These are phyloP conservation scores for Drosophila ohnishii DNA, from an alignment of 1,140 invertebrate species.

Conservation along the genomic window DNA sequence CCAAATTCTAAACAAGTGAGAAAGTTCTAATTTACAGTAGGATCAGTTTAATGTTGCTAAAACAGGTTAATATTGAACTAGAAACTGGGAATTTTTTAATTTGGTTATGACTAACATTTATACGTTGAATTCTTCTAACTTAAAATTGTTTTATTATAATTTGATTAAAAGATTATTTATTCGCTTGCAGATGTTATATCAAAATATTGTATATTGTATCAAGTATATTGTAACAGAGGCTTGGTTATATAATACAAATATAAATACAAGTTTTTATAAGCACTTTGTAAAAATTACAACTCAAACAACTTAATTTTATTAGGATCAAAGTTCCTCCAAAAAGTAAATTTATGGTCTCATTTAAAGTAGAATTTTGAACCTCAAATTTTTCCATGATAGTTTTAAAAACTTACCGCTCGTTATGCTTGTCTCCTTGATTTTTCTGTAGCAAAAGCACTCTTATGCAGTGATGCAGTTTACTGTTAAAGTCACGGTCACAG, in stretches of 20 bases:
- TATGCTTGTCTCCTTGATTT: neutral
- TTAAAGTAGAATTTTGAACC: too few relatives aligned
- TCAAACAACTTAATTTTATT: too few relatives aligned
- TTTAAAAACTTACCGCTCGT: slow-evolving; percentile 16
- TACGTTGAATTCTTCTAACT: neutral
- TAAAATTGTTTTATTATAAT: neutral
- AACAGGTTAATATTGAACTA: neutral
- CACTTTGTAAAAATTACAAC: too few relatives aligned
- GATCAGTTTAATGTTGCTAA: neutral
- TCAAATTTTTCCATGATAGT: neutral
- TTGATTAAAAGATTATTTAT: neutral
- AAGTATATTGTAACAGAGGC: too few relatives aligned
- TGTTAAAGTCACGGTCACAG: slow-evolving; percentile 10
- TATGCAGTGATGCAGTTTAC: slow-evolving; percentile 3
- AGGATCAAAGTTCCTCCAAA: too few relatives aligned
- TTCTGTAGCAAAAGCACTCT: neutral
- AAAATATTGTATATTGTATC: neutral
- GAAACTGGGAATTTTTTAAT: neutral
- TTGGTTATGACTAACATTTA: neutral
- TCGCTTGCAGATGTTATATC: neutral
- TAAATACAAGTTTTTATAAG: too few relatives aligned
- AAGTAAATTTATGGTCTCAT: too few relatives aligned
- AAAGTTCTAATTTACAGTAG: slow-evolving; percentile 18
- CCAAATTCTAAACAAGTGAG: slow-evolving; percentile 1
- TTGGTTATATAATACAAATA: too few relatives aligned